These are phyloP conservation scores for Bhutanitis thaidina DNA, from an alignment of 2,888 invertebrate genomes.

Conservation along the genomic window DNA sequence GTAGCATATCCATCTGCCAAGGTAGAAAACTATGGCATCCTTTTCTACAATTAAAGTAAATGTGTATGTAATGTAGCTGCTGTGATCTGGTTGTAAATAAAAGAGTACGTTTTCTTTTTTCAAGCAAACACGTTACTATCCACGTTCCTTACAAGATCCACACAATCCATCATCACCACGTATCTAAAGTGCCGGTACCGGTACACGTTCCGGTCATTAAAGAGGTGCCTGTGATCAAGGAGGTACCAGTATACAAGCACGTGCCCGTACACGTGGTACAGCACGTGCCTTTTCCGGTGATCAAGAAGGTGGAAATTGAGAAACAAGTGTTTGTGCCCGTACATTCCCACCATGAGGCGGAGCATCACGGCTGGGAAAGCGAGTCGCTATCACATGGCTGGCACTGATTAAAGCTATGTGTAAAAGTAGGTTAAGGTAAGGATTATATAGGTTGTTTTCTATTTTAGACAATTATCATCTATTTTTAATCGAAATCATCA, in stretches of 20 bases:
- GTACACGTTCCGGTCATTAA: constrained; percentile 68
- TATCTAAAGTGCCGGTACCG: constrained; percentile 61
- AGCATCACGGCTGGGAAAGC: constrained; percentile 67
- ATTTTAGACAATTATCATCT: too few relatives aligned
- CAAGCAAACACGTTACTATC: constrained; percentile 69
- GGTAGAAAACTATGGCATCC: too few relatives aligned
- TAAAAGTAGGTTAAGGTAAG: constrained; percentile 49
- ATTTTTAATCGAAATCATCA: too few relatives aligned
- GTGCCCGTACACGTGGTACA: constrained; percentile 62
- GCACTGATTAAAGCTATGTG: constrained; percentile 49
- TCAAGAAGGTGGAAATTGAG: constrained; percentile 64
- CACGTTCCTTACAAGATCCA: constrained; percentile 74
- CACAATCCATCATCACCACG: constrained; percentile 72
- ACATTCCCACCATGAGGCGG: constrained; percentile 43
- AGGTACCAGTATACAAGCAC: constrained; percentile 64
- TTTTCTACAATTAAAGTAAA: too few relatives aligned
- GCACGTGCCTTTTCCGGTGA: constrained; percentile 58
- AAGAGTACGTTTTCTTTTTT: constrained; percentile 12
- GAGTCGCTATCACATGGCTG: constrained; percentile 72
- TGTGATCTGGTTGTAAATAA: too few relatives aligned
- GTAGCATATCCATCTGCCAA: too few relatives aligned
- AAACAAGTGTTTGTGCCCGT: constrained; percentile 65
- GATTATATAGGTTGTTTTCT: too few relatives aligned
- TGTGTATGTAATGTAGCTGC: too few relatives aligned
- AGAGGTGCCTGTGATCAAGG: constrained; percentile 67